Conservation (phyloP, 2,888 invertebrate genomes). For the Callinectes sapidus region DNA sequence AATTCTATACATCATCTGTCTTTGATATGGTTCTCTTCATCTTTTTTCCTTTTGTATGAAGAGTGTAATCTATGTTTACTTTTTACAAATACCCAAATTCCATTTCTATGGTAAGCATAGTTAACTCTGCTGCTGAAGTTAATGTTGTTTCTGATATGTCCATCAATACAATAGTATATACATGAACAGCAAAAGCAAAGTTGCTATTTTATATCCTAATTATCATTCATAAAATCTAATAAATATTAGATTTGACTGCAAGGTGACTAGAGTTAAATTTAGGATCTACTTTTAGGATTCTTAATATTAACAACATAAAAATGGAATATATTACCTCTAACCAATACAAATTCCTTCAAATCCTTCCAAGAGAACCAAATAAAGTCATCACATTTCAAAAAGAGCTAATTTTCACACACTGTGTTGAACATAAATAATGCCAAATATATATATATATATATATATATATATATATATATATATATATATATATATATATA, state of each 20-base stretch:
- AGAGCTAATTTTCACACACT: background rate
- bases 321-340: conserved; percentile 27
- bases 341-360: conserved; percentile 2
- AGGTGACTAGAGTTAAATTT: conserved; percentile 64
- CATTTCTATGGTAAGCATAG: background rate
- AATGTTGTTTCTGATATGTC: background rate
- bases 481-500: conserved; percentile 25
- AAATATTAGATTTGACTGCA: conserved; percentile 48
- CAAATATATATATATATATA: conserved; percentile 16
- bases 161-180: conserved; percentile 55
- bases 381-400: conserved; percentile 12
- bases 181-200: conserved; percentile 42
- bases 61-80: background rate
- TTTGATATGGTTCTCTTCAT: conserved; percentile 51
- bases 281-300: conserved; percentile 41
- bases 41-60: background rate
- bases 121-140: background rate
- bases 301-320: conserved; percentile 39
- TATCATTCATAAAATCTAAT: conserved; percentile 46
- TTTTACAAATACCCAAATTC: background rate
- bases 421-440: background rate
- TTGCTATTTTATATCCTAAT: conserved; percentile 37
- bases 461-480: conserved; percentile 25
- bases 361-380: conserved; percentile 46
- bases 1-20: background rate